phyloP scores from a whole-genome alignment of 2,888 invertebrate genomes.

The Chalcosyrphus nemorum region DNA sequence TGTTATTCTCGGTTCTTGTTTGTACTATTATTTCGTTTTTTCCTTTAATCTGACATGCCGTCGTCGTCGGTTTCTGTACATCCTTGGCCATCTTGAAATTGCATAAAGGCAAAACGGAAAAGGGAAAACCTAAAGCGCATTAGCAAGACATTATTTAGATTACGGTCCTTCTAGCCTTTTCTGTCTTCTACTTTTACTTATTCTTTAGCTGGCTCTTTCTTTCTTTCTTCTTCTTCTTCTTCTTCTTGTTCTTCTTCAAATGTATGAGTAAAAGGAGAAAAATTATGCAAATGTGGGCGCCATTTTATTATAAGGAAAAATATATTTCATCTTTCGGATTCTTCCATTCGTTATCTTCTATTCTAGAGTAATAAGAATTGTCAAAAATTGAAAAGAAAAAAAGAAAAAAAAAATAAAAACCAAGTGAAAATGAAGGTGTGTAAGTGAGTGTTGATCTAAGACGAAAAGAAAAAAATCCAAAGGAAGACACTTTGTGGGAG shows the following conservation, averaged over 20 bases:
- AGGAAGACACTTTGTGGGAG: background rate
- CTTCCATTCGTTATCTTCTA: too few species aligned
- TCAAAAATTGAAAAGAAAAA: background rate
- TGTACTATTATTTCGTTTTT: conserved; percentile 8
- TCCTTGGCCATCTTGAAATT: background rate
- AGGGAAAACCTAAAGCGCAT: conserved; percentile 6
- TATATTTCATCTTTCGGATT: background rate
- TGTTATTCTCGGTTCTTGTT: conserved; percentile 9
- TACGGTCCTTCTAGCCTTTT: conserved; percentile 4
- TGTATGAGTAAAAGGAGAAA: background rate
- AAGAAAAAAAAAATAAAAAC: background rate
- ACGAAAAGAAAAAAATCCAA: background rate
- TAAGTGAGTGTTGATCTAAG: background rate
- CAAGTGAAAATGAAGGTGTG: background rate
- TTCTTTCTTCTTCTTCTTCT: background rate
- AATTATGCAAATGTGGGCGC: conserved; percentile 19
- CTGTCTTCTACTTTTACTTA: background rate
- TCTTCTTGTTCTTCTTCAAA: background rate
- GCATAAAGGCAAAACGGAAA: background rate
- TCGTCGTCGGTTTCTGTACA: background rate
- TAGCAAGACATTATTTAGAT: background rate
- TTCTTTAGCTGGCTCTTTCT: background rate
- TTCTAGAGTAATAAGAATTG: too few species aligned
- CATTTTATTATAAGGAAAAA: conserved; percentile 44
- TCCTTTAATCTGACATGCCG: background rate